Evolutionary conservation across 2,888 invertebrate species (phyloP).

Genomic region (Aproaerema taeniolella): DNA sequence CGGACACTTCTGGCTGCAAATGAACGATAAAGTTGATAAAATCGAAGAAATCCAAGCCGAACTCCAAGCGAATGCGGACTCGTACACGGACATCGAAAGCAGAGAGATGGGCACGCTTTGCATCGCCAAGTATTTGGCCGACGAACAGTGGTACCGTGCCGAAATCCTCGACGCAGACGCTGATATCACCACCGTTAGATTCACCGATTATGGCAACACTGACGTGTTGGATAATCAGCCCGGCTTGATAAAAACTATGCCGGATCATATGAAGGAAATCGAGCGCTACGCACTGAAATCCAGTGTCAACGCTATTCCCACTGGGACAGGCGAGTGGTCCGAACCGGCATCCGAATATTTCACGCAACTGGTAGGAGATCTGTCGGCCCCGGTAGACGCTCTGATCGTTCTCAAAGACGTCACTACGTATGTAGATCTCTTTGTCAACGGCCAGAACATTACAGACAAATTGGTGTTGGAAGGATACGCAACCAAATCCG

Average conservation of each 20-base stretch:
- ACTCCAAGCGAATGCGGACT: slow-evolving; percentile 77
- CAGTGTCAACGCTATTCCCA: slow-evolving; percentile 81
- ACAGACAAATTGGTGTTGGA: slow-evolving; percentile 78
- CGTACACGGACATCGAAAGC: slow-evolving; percentile 72
- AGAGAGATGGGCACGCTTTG: slow-evolving; percentile 81
- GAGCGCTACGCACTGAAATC: slow-evolving; percentile 80
- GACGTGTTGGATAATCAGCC: slow-evolving; percentile 82
- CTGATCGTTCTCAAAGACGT: slow-evolving; percentile 77
- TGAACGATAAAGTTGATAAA: slow-evolving; percentile 71
- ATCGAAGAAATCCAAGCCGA: slow-evolving; percentile 80
- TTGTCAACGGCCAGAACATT: slow-evolving; percentile 76
- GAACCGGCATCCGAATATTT: slow-evolving; percentile 79
- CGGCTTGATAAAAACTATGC: slow-evolving; percentile 78
- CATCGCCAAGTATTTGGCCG: slow-evolving; percentile 88
- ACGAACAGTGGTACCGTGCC: slow-evolving; percentile 95
- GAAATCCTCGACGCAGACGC: slow-evolving; percentile 88
- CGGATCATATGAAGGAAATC: slow-evolving; percentile 73
- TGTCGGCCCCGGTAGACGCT: slow-evolving; percentile 67
- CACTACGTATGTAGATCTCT: slow-evolving; percentile 81
- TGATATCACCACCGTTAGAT: slow-evolving; percentile 86
- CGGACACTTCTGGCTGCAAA: slow-evolving; percentile 86
- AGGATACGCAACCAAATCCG: slow-evolving; percentile 75
- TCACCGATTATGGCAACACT: slow-evolving; percentile 88
- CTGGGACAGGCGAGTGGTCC: slow-evolving; percentile 81
- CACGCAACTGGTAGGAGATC: slow-evolving; percentile 64